Conservation (phyloP, 2,797 vertebrate genomes). For the Onychomys leucogaster region DNA sequence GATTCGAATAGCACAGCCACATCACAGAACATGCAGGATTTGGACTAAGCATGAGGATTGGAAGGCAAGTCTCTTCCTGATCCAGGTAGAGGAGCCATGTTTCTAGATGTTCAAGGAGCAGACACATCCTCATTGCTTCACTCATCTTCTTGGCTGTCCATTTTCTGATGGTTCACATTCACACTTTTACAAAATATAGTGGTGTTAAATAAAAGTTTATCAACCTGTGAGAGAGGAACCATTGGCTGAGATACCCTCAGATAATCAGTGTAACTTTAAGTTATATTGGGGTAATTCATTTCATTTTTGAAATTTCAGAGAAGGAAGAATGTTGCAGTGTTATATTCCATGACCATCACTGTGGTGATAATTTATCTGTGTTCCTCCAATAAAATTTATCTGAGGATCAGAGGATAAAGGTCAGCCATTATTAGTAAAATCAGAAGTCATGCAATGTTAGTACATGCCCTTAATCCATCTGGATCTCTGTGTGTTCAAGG, state of each 20-base stretch:
- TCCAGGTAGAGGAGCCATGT: not conserved
- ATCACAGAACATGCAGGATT: not conserved
- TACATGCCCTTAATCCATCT: too few species aligned
- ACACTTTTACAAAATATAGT: not conserved
- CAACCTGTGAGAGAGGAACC: not conserved
- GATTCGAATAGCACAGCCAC: not conserved
- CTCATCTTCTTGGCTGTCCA: not conserved
- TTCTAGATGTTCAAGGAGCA: not conserved
- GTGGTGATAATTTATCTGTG: too few species aligned
- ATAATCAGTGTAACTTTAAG: not conserved
- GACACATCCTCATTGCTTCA: not conserved
- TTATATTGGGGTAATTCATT: not conserved
- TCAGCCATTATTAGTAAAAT: too few species aligned
- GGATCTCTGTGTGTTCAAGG: too few species aligned
- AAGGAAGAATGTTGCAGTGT: not conserved
- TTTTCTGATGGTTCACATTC: not conserved
- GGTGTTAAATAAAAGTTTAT: not conserved
- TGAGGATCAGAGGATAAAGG: too few species aligned
- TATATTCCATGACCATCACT: not conserved
- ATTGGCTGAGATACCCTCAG: not conserved
- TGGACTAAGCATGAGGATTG: not conserved
- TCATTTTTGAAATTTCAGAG: not conserved
- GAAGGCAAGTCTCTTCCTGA: not conserved
- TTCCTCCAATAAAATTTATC: too few species aligned
- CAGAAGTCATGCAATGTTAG: too few species aligned